These are phyloP conservation scores for Andrena hattorfiana DNA, from an alignment of 2,888 invertebrate genomes.

Conservation along the genomic window DNA sequence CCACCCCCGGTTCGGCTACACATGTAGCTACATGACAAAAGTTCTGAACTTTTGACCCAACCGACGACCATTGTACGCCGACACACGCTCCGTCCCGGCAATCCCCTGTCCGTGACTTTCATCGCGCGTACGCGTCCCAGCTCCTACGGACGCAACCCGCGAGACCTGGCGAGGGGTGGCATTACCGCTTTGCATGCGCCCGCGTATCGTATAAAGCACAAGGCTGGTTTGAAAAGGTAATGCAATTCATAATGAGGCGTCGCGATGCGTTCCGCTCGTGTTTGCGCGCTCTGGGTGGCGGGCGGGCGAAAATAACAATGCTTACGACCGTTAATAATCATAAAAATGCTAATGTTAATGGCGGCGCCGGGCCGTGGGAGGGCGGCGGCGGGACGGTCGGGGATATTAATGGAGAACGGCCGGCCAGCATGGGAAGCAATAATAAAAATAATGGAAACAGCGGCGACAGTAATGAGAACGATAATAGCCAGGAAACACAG, in stretches of 20 bases:
- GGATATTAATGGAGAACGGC: constrained; percentile 28
- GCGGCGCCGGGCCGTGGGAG: not conserved
- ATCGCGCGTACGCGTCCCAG: constrained; percentile 14
- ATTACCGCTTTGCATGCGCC: constrained; percentile 18
- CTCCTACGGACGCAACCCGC: not conserved
- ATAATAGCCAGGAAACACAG: constrained; percentile 12
- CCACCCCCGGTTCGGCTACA: constrained; percentile 29
- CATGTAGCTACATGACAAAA: constrained; percentile 56
- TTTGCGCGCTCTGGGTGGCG: not conserved
- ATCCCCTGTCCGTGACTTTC: constrained; percentile 4
- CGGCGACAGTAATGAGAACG: constrained; percentile 22
- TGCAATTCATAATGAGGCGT: constrained; percentile 49
- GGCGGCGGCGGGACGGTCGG: not conserved
- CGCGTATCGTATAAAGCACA: constrained; percentile 28
- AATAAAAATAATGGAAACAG: constrained; percentile 47
- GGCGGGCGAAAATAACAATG: constrained; percentile 29
- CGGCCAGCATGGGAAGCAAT: constrained; percentile 15
- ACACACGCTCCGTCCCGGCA: constrained; percentile 28
- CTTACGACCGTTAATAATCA: constrained; percentile 52
- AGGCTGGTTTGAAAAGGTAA: constrained; percentile 55
- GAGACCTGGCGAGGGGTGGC: not conserved
- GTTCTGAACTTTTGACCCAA: constrained; percentile 65
- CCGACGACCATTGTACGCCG: constrained; percentile 42
- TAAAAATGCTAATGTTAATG: constrained; percentile 60
- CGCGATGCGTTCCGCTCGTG: constrained; percentile 17